Evolutionary conservation across 2,797 vertebrate genomes (phyloP).

Genomic region (Anableps anableps): DNA sequence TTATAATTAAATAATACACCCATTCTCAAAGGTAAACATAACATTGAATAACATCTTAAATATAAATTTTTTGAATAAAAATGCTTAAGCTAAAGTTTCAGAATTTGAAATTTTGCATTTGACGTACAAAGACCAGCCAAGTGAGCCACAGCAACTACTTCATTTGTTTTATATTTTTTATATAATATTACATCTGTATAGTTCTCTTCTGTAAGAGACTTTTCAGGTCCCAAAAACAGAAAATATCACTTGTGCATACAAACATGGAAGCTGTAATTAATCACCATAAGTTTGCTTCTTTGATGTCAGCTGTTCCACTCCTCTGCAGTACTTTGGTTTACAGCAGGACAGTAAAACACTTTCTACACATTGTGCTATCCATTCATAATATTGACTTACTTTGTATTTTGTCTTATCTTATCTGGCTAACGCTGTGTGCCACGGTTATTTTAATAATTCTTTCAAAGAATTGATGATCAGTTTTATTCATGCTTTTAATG

Average conservation of each 20-base stretch:
- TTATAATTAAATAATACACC: background rate
- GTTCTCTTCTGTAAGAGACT: background rate
- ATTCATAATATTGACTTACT: conserved; percentile 59
- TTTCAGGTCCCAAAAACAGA: background rate
- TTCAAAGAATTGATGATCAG: conserved; percentile 59
- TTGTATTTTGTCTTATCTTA: conserved; percentile 68
- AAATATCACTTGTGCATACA: background rate
- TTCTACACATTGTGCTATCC: conserved; percentile 47
- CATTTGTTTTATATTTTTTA: background rate
- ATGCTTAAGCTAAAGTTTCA: background rate
- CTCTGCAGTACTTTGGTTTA: conserved; percentile 38
- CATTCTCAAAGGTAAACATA: background rate
- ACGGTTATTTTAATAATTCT: conserved; percentile 64
- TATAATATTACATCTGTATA: background rate
- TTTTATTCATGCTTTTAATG: conserved; percentile 51
- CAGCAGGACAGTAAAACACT: conserved; percentile 43
- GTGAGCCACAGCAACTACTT: background rate
- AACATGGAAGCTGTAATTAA: conserved; percentile 6
- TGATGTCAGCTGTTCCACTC: background rate
- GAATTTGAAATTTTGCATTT: background rate
- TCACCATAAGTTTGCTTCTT: conserved; percentile 12
- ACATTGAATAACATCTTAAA: background rate
- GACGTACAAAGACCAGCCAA: background rate
- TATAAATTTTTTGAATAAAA: background rate
- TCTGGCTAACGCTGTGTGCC: conserved; percentile 66